Base-by-base conservation (phyloP, 1,140 invertebrate genomes). In the Pantala flavescens region DNA sequence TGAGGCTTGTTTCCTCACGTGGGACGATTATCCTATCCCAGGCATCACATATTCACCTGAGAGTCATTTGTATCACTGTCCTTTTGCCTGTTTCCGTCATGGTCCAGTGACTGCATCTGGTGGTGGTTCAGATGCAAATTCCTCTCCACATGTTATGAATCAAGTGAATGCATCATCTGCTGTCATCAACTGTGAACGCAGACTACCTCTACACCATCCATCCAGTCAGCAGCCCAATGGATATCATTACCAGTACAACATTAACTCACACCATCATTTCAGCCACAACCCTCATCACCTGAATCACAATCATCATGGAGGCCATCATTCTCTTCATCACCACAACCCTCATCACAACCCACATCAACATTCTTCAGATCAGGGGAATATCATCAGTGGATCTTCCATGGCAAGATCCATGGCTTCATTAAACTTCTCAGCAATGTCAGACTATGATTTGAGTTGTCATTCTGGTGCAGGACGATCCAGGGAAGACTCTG, bases 1-100 rank as follows among this genome's bases (percentile, higher is more conserved):
- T 79, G 96, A 98, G 84, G 95, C 96, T 0, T 98, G 97, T 82
- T 92, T 94, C 81, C 81, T 98, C 16, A 94, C 96, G 78, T 99
- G 97, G 97, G 93, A 94, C 77, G 94, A 98, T 81, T 98, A 98
- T 82, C 90, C 90, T 19, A 90, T 98, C 80, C 89, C 91, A 0
- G 93, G 92, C 0, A 90, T 93, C 0, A 93, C 92, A 0, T 93
- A 93, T 78, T 90, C 90, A 0, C 89, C 90, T 73, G 91, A 91
- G 73, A 93, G 92, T 83, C 91, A 91, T 1, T 88, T 93, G 80
- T 94, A 93, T 79, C 91, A 93, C 81, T 92, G 91, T 81, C 92
- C 93, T 0, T 94, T 94, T 80, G 93, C 93, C 24, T 93, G 93
- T 79, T 94, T 95, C 82, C 84, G 91, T 77, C 91, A 93, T 79